Conservation (phyloP, 1,140 invertebrate species). For the Triops longicaudatus region DNA sequence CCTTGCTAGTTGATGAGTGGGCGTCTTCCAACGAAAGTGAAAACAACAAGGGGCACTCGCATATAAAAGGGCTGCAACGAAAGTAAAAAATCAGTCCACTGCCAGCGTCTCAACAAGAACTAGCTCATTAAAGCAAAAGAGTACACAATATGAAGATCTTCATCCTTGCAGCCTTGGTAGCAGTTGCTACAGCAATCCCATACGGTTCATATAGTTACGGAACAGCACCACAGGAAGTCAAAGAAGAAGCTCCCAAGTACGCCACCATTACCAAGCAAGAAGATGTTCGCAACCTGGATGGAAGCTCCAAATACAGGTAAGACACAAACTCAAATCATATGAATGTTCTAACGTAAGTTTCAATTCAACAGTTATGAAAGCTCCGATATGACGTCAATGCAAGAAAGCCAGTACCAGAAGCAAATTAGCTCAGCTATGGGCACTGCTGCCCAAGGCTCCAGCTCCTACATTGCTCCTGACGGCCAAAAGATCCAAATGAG, state of each 20-base stretch:
- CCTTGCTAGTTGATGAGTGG: too few relatives aligned
- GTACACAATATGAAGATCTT: background rate
- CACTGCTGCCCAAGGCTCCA: constrained; percentile 9
- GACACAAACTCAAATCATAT: background rate
- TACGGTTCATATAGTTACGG: background rate
- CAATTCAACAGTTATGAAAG: constrained; percentile 12
- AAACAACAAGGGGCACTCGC: background rate
- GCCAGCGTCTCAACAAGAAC: background rate
- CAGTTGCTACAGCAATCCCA: background rate
- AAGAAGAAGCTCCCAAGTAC: background rate
- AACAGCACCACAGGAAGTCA: background rate
- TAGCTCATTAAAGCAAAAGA: background rate
- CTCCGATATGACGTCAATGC: background rate
- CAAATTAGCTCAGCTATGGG: background rate
- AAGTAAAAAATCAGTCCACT: background rate
- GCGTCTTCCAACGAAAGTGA: too few relatives aligned
- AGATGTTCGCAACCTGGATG: constrained; percentile 2
- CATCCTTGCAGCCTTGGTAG: background rate
- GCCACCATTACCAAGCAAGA: background rate
- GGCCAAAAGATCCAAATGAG: constrained; percentile 26
- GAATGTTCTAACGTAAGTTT: background rate
- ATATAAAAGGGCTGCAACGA: background rate
- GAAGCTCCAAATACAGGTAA: constrained; percentile 21
- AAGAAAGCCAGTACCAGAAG: constrained; percentile 8
- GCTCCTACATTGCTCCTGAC: constrained; percentile 28